Evolutionary conservation across 2,113 vertebrate species (phyloP).

Genomic region (Cinclus mexicanus): DNA sequence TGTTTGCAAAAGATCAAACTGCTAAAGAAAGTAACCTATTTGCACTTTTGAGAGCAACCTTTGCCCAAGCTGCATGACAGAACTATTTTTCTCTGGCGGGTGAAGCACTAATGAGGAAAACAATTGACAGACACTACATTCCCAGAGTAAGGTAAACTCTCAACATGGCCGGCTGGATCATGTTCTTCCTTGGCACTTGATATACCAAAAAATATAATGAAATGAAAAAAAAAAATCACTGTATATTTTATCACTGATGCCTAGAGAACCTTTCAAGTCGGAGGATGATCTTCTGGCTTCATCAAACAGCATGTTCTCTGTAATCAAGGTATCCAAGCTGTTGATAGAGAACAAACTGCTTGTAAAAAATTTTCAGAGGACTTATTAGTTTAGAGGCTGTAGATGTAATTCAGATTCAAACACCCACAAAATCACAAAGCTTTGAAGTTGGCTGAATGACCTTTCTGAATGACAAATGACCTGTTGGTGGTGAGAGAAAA

Average conservation of each 20-base stretch:
- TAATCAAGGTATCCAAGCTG: background rate
- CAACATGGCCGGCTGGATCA: background rate
- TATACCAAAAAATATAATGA: background rate
- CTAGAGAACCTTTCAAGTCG: background rate
- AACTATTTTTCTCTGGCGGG: background rate
- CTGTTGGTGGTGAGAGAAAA: background rate
- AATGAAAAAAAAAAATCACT: background rate
- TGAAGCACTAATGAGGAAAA: background rate
- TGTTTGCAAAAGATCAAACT: conserved; percentile 1
- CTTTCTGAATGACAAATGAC: background rate
- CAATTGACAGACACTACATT: background rate
- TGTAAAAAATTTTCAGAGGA: background rate
- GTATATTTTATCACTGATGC: background rate
- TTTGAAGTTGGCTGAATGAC: background rate
- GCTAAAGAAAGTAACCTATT: background rate
- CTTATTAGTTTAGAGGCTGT: background rate
- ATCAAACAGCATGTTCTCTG: background rate
- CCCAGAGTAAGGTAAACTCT: background rate
- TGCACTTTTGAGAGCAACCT: background rate
- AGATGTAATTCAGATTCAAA: background rate
- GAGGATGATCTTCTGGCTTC: background rate
- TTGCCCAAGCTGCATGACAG: background rate
- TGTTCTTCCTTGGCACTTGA: background rate
- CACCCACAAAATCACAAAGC: background rate
- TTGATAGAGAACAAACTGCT: background rate